Conservation (phyloP, 2,888 invertebrate genomes). For the Anoncus sp. region DNA sequence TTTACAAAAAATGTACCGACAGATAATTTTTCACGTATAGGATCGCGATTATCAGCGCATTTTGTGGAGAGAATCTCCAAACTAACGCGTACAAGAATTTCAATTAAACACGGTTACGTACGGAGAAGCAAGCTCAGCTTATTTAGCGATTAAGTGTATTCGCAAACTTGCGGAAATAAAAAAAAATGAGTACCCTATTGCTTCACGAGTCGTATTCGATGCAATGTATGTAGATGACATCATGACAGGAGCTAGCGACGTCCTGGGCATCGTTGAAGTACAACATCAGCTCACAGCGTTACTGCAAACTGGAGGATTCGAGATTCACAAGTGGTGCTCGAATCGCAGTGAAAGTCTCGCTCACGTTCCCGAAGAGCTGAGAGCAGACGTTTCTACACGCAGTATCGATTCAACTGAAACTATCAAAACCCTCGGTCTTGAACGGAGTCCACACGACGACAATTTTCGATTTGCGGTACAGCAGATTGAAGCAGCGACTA, state of each 20-base stretch:
- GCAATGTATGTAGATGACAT: constrained; percentile 55
- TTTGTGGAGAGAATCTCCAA: constrained; percentile 36
- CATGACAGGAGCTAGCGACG: constrained; percentile 54
- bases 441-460: constrained; percentile 31
- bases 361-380: neutral
- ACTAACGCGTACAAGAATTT: constrained; percentile 22
- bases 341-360: neutral
- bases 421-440: constrained; percentile 36
- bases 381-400: neutral
- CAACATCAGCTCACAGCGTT: too few species aligned
- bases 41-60: too few species aligned
- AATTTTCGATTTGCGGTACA: constrained; percentile 31
- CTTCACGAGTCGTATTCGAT: constrained; percentile 37
- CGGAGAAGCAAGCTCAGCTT: constrained; percentile 65
- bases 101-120: too few species aligned
- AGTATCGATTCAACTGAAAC: constrained; percentile 36
- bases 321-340: constrained; percentile 53
- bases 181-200: constrained; percentile 55
- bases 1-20: too few species aligned
- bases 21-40: constrained; percentile 37
- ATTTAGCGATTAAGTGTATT: constrained; percentile 64
- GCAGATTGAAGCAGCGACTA: neutral
- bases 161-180: constrained; percentile 61
- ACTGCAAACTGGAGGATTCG: too few species aligned
- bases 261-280: constrained; percentile 52